These are phyloP conservation scores for Cyanoramphus novaezelandiae DNA, from an alignment of 2,113 vertebrate genomes.

Conservation along the genomic window DNA sequence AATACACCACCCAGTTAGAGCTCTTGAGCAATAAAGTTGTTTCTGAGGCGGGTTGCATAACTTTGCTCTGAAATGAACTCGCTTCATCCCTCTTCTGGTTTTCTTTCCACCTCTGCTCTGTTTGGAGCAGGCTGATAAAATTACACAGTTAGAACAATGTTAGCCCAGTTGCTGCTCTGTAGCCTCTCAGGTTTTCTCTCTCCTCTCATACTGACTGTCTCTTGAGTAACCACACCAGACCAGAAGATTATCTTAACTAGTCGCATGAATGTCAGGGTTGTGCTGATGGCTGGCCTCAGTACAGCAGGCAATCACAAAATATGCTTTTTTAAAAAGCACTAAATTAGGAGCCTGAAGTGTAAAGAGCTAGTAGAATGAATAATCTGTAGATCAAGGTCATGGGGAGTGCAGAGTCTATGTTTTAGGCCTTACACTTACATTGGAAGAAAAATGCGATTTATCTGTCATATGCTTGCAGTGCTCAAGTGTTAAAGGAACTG, in stretches of 20 bases:
- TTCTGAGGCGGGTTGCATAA: background rate
- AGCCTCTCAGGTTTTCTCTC: accelerated
- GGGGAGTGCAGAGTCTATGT: background rate
- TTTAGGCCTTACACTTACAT: background rate
- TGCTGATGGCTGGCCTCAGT: background rate
- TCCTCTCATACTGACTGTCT: background rate
- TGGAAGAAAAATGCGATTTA: background rate
- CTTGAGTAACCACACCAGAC: background rate
- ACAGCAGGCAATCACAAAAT: background rate
- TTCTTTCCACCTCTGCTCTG: background rate
- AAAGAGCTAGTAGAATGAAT: background rate
- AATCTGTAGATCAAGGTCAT: background rate
- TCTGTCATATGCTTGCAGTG: background rate
- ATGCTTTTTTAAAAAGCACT: background rate
- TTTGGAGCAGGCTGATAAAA: background rate
- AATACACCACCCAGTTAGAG: background rate
- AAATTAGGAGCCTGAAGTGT: background rate
- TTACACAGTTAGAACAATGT: background rate
- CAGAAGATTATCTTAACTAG: background rate
- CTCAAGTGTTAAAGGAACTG: background rate
- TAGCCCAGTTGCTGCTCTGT: background rate
- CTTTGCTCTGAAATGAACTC: background rate
- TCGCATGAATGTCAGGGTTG: background rate
- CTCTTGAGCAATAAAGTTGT: background rate
- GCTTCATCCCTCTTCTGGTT: background rate